A percentile compares a stretch with the other conserved stretches of the same genome.
Conservation (phyloP, 2,797 vertebrate genomes). For the Oreonectes daqikongensis region DNA sequence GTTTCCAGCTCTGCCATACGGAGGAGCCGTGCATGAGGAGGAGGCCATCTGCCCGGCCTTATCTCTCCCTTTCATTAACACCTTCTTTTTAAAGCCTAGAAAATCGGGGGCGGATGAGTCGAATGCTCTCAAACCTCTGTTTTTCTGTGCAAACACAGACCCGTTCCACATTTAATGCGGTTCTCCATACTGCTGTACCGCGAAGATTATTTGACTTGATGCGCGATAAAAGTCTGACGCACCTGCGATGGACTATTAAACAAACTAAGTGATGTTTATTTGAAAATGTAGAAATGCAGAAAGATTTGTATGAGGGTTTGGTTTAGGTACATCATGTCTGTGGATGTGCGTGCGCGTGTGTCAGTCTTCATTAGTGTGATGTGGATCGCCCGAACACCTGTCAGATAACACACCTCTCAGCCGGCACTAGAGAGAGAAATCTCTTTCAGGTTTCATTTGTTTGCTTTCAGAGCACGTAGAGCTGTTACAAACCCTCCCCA, state of each 20-base stretch:
- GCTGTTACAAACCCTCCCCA: background rate
- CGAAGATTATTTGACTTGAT: background rate
- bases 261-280: too few species aligned
- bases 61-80: slow-evolving; percentile 57
- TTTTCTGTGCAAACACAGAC: slow-evolving; percentile 29
- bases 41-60: slow-evolving; percentile 66
- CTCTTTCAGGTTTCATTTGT: background rate
- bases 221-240: too few species aligned
- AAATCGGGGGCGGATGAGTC: slow-evolving; percentile 19
- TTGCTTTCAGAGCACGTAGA: slow-evolving; percentile 19
- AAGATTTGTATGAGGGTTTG: too few species aligned
- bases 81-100: slow-evolving; percentile 58
- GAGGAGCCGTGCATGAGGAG: slow-evolving; percentile 63
- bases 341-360: too few species aligned
- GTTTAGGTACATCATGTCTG: too few species aligned
- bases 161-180: background rate
- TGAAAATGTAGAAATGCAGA: too few species aligned
- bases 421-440: too few species aligned
- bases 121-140: slow-evolving; percentile 30
- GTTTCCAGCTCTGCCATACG: slow-evolving; percentile 67
- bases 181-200: background rate
- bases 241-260: too few species aligned
- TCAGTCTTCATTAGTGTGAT: slow-evolving; percentile 16
- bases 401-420: background rate
- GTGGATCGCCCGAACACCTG: background rate